phyloP scores from a whole-genome alignment of 2,888 invertebrate genomes.

The Polylopha cassiicola region DNA sequence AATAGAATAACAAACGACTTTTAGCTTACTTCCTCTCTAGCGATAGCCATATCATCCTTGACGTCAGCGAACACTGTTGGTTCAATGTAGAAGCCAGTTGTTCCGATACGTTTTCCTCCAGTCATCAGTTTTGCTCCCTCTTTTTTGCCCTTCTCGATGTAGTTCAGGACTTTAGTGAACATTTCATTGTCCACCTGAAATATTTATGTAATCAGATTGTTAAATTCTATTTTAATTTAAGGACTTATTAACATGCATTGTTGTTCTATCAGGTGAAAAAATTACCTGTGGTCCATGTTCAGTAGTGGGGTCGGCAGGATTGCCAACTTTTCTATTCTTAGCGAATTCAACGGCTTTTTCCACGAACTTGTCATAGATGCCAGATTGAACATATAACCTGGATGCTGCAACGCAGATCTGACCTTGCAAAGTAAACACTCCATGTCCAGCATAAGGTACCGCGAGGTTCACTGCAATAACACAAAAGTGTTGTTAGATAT shows the following conservation, averaged over 20 bases:
- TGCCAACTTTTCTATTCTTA: slow-evolving; percentile 83
- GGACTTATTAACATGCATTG: background rate
- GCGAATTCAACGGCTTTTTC: slow-evolving; percentile 84
- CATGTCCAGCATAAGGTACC: slow-evolving; percentile 60
- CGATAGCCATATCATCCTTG: slow-evolving; percentile 85
- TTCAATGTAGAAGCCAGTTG: slow-evolving; percentile 84
- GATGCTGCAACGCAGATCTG: slow-evolving; percentile 18
- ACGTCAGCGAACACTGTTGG: slow-evolving; percentile 88
- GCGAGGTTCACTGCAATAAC: slow-evolving; percentile 57
- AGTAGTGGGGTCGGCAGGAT: slow-evolving; percentile 83
- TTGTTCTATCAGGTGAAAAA: too few relatives aligned
- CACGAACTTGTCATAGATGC: slow-evolving; percentile 92
- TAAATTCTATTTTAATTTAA: background rate
- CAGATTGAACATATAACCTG: slow-evolving; percentile 43
- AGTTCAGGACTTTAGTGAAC: slow-evolving; percentile 84
- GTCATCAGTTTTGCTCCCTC: slow-evolving; percentile 87
- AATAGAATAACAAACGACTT: background rate
- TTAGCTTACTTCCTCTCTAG: slow-evolving; percentile 81
- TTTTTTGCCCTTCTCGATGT: slow-evolving; percentile 85
- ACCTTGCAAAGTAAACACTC: slow-evolving; percentile 25
- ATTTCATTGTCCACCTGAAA: slow-evolving; percentile 84
- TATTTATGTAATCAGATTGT: background rate
- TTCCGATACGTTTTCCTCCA: slow-evolving; percentile 82
- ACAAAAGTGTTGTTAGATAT: too few relatives aligned
- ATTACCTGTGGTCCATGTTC: slow-evolving; percentile 91